Base-by-base conservation (phyloP, 2,888 invertebrate species). In the Micoletzkya japonica region DNA sequence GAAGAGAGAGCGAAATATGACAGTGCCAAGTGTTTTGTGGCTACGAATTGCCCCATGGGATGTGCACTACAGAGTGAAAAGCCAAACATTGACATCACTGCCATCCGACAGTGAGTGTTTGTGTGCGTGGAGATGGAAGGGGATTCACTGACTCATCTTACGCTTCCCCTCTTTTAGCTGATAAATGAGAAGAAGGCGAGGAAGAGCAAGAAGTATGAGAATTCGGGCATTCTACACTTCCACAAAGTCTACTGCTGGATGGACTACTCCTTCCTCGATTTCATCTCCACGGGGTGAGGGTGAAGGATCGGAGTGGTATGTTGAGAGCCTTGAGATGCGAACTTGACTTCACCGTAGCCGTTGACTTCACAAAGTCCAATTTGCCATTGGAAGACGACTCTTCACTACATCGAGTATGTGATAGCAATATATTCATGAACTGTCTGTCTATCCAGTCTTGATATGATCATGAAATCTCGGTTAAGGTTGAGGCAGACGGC, bases 301-400 rank as follows among this genome's bases (percentile, higher is more conserved):
- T 14, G 4, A 26, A 28, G 32, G 28, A n/a, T 28, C 4, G 36
- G 7, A 66, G 10, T 26, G 32, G 57, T 6, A 57, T 52, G 10
- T 14, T 14, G 44, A 20, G 44, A 20, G 44, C 30, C 34, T n/a
- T 36, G 24, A 7, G 39, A 39, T 39, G 39, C 17, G 76, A 79
- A 59, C 69, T 81, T 52, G 81, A 81, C 66, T 81, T 81, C 70
- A 77, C 77, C 26, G 78, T 81, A 36, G 76, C 76, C 30, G 60
- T 81, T 10, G 81, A 81, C 67, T 81, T 81, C 69, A 80, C 81
- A 17, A 68, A 72, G 30, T 78, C 78, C 7, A 82, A 82, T 74
- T 69, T 82, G 26, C 81, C 81, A 4, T 72, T 81, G 72, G 72
- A 81, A 36, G 81, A 81, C 37, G 68, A 73, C n/a, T 78, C 75